Evolutionary conservation across 2,113 vertebrate genomes (phyloP).

Genomic region (Lamprotornis superbus): DNA sequence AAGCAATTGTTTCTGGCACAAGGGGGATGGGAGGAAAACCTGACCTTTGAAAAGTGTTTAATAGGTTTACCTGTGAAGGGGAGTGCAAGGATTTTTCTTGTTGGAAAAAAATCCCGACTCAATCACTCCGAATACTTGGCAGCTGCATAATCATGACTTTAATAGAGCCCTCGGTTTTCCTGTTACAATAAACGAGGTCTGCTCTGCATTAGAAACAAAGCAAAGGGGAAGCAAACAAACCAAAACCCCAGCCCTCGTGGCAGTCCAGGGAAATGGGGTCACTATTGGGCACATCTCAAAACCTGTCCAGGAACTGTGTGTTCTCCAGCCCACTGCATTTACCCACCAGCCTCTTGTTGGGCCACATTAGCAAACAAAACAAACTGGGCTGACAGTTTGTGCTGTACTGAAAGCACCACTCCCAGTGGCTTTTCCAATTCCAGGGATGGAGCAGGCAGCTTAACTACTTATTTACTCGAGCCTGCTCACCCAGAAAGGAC

Average conservation of each 20-base stretch:
- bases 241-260: background rate
- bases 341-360: constrained; percentile 1
- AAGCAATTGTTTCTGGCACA: background rate
- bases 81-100: background rate
- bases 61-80: background rate
- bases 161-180: background rate
- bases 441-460: background rate
- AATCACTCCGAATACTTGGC: background rate
- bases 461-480: constrained; percentile 23
- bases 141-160: background rate
- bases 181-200: constrained; percentile 22
- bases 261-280: constrained; percentile 2
- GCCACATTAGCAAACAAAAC: constrained; percentile 53
- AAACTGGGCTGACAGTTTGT: constrained; percentile 2
- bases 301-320: constrained; percentile 22
- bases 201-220: constrained; percentile 21
- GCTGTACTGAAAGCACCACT: background rate
- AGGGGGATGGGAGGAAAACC: background rate
- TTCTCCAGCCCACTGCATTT: background rate
- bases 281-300: background rate
- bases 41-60: background rate
- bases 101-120: background rate
- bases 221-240: constrained; percentile 40
- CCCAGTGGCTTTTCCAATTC: constrained; percentile 22
- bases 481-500: constrained; percentile 21